phyloP scores from a whole-genome alignment of 2,113 vertebrate genomes.

The Atrichornis clamosus region DNA sequence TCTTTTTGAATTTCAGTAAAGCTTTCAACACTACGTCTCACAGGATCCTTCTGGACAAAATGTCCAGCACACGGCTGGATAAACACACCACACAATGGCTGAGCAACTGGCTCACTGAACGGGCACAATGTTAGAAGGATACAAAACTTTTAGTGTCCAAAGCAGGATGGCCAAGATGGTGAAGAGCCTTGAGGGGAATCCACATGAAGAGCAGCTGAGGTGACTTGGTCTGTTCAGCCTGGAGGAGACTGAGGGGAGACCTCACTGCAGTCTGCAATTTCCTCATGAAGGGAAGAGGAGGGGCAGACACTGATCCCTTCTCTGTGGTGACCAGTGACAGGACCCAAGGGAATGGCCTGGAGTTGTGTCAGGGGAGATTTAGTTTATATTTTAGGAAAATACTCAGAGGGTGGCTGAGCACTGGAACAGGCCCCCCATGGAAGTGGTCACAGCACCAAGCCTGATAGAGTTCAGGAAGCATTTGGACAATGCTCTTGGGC shows the following conservation, averaged over 20 bases:
- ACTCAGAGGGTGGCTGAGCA: not conserved
- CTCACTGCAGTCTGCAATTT: not conserved
- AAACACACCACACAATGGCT: accelerated
- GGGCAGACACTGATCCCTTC: not conserved
- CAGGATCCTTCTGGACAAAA: not conserved
- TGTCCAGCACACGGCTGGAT: too few relatives aligned
- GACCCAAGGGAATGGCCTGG: accelerated
- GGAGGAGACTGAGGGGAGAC: not conserved
- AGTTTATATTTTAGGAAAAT: not conserved
- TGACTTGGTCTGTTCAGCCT: not conserved
- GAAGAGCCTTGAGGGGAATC: not conserved
- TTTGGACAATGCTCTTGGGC: not conserved
- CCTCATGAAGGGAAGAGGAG: accelerated
- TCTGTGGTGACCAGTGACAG: not conserved
- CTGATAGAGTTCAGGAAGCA: not conserved
- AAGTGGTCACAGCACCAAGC: not conserved
- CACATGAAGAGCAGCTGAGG: accelerated
- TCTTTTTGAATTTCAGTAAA: not conserved
- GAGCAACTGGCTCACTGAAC: accelerated
- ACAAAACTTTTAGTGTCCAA: not conserved
- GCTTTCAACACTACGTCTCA: not conserved
- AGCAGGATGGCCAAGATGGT: not conserved
- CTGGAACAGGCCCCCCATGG: not conserved
- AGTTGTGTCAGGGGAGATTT: not conserved
- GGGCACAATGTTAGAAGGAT: not conserved